Conservation (phyloP, 2,888 invertebrate species). For the Cryptosula pallasiana region DNA sequence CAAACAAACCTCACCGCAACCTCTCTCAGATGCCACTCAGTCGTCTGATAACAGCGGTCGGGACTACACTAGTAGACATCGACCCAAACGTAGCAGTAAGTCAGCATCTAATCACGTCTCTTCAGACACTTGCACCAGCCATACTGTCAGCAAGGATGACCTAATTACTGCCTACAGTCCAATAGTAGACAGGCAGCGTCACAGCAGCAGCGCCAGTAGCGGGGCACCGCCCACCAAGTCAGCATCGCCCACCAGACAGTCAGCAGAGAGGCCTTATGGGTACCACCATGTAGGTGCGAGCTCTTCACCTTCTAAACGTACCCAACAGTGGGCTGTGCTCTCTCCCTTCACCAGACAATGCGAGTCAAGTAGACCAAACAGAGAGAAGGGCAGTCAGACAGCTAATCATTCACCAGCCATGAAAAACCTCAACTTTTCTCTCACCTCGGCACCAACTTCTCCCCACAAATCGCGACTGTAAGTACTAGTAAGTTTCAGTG, state of each 20-base stretch:
- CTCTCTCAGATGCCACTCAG: constrained; percentile 20
- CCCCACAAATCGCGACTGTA: constrained; percentile 4
- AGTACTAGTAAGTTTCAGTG: too few relatives aligned
- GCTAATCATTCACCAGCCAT: neutral
- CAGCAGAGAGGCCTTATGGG: constrained; percentile 16
- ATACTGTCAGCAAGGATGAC: constrained; percentile 2
- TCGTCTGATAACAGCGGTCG: constrained; percentile 9
- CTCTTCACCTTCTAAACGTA: constrained; percentile 4
- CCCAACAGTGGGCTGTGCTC: constrained; percentile 12
- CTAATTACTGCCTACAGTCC: constrained; percentile 17
- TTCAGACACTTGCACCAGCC: neutral
- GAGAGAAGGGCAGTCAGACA: neutral
- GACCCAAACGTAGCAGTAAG: neutral
- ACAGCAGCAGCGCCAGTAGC: constrained; percentile 21
- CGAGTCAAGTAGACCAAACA: neutral
- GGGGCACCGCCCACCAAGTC: neutral
- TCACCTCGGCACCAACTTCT: neutral
- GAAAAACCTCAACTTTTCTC: constrained; percentile 15
- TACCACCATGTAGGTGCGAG: constrained; percentile 15
- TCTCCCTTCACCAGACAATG: neutral
- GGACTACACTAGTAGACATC: neutral
- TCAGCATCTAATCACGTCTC: neutral
- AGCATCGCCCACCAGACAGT: neutral
- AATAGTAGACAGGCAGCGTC: constrained; percentile 9
- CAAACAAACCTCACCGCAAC: constrained; percentile 13